Base-by-base conservation (phyloP, 1,140 invertebrate species). In the Ephestia elutella region DNA sequence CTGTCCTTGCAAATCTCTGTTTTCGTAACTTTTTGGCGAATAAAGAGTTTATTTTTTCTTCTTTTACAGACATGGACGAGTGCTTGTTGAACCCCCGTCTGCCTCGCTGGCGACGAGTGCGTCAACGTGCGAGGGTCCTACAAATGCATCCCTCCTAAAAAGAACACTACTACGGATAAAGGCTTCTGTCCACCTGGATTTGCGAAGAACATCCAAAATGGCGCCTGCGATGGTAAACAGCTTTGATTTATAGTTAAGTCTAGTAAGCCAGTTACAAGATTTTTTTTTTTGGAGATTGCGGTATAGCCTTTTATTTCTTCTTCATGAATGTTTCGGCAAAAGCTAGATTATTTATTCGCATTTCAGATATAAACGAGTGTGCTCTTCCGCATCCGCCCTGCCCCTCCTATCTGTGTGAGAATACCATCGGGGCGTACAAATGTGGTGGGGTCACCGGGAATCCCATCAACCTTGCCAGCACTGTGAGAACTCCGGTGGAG, bases 321-420 rank as follows among this genome's bases (percentile, higher is more conserved):
- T n/a, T n/a, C n/a, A n/a, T n/a, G n/a, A n/a, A n/a, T n/a, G n/a
- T n/a, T n/a, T 25, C 21, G 21, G 21, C 21, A 7, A 25, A 25
- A 25, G 21, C 7, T 25, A 25, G 2, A 2, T 25, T n/a, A n/a
- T 56, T 56, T 13, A 1, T 44, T 19, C 5, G 10, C 10, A 53
- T 54, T 78, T 75, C 75, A 94, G 93, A 94, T 85, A 87, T 94
- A 59, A 91, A 95, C 70, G 93, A 94, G 76, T 94, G 93, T 67
- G 70, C 82, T 21, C 69, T 92, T 63, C 64, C 76, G 9, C 67
- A 81, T 5, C 86, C 87, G 4, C 92, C 92, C 58, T 87, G 89
- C 38, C 82, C 86, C 0, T 81, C 80, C 17, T 89, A 91, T 65
- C 70, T 76, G 0, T 95, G 94, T 62, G 86, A 90, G 60, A 95